Evolutionary conservation across 2,888 invertebrate species (phyloP), one percentile per base, ranked within the genome.

Genomic region (Leucophenga maculata): DNA sequence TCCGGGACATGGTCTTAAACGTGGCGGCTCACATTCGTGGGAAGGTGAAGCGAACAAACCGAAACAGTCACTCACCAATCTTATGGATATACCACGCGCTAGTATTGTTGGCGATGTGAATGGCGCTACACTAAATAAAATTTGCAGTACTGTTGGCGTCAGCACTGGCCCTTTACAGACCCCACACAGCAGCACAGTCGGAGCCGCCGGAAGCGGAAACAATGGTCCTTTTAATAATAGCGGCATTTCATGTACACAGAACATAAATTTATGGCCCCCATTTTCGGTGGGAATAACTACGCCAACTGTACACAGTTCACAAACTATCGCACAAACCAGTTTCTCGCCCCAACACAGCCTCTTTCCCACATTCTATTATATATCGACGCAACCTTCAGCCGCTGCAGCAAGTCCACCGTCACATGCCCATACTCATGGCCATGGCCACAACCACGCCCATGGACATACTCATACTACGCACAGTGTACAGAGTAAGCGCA

Each of bases 1-100:
- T 22, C 87, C 88, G 39, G 85, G 85, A 9, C 92, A 92, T 73
- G 92, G 92, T 0, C 78, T 91, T 0, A 94, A 94, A 82, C 88
- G 93, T 14, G 90, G 91, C 65, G 91, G 91, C 1, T 91, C 92
- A 14, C 90, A 90, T 67, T 92, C 91, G 1, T 91, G 91, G 89
- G 92, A 92, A 81, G 91, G 89, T 1, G 92, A 92, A 65, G 89
- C 89, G 68, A 90, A 90, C 73, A 92, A 91, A 79, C 85, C 90
- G 20, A 92, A 92, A 78, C 90, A 91, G 70, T 89, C 90, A 64
- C 68, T 75, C 3, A 74, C 78, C 1, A 85, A 78, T 32, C 69
- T 77, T 3, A 65, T 78, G 70, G 78, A 80, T 54, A 66, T 74
- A 3, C 2, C 55, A 16, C 52, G 54, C 11, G 26, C 8, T 39